Evolutionary conservation across 2,888 invertebrate genomes (phyloP), one percentile per base, ranked within the genome.

Genomic region (Eupithecia exiguata): DNA sequence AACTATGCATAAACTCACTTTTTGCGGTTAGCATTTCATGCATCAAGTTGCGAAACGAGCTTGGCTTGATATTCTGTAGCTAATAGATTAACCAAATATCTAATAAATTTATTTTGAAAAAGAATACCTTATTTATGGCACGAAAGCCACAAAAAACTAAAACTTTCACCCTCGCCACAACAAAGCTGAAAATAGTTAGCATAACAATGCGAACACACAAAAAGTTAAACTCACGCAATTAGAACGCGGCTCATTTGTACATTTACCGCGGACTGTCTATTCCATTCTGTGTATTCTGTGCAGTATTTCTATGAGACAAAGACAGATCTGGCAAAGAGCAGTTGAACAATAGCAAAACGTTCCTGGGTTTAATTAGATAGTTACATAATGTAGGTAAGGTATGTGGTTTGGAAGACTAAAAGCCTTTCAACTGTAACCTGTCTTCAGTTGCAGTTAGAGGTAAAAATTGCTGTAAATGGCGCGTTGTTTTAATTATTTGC

Each of bases 221-320:
- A 86, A 86, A 86, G 84, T 83, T 82, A 83, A 84, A 84, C 84
- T 84, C 81, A 83, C 79, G 84, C 87, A 89, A 90, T 91, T 89
- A 89, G 83, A 82, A 83, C 85, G 86, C 81, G 91, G 86, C 81
- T 91, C 85, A 88, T 87, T 87, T 86, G 84, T 83, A 86, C 84
- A 88, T 88, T 89, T 85, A 82, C 84, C 87, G 85, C 88, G 83
- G 85, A 86, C 85, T 84, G 89, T 87, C 86, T 85, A 84, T 75
- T 75, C 66, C 72, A 67, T 69, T 65, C 62, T 62, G 35, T 58
- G 69, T 72, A 43, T 70, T 69, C 46, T 67, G 70, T 70, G 58
- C 63, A 69, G 30, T 70, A 30, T 68, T n/a, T 66, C 53, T 69
- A 49, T 61, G 63, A 63, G 70, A 68, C 69, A 73, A 74, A 74